Evolutionary conservation across 2,113 vertebrate genomes (phyloP).

Genomic region (Platysternon megacephalum): DNA sequence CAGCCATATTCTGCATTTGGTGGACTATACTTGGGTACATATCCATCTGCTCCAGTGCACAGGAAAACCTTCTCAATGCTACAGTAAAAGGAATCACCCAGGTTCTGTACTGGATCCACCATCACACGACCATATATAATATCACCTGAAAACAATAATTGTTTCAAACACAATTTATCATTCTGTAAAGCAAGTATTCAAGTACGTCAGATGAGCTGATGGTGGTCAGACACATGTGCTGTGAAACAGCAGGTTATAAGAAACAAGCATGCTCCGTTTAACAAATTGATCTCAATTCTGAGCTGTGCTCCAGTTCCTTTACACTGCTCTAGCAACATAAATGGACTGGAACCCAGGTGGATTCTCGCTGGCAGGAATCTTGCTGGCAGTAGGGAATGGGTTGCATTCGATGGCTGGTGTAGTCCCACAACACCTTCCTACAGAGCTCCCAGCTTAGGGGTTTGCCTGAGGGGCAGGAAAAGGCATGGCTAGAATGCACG

Average conservation of each 20-base stretch:
- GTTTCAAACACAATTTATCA: neutral
- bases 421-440: neutral
- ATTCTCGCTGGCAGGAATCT: neutral
- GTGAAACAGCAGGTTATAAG: neutral
- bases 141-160: conserved; percentile 81
- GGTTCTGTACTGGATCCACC: conserved; percentile 96
- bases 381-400: neutral
- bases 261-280: neutral
- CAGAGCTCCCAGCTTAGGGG: neutral
- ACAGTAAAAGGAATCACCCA: conserved; percentile 95
- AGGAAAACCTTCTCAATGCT: conserved; percentile 96
- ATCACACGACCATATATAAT: conserved; percentile 92
- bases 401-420: neutral
- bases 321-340: neutral
- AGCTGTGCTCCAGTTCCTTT: neutral
- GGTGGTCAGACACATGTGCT: neutral
- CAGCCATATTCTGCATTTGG: conserved; percentile 91
- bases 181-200: neutral
- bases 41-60: conserved; percentile 94
- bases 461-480: neutral
- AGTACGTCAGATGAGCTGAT: neutral
- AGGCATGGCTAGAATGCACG: neutral
- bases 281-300: neutral
- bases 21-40: conserved; percentile 95
- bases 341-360: neutral